These are phyloP conservation scores for Coecobrya sp. DNA, from an alignment of 2,888 invertebrate species.

Conservation along the genomic window DNA sequence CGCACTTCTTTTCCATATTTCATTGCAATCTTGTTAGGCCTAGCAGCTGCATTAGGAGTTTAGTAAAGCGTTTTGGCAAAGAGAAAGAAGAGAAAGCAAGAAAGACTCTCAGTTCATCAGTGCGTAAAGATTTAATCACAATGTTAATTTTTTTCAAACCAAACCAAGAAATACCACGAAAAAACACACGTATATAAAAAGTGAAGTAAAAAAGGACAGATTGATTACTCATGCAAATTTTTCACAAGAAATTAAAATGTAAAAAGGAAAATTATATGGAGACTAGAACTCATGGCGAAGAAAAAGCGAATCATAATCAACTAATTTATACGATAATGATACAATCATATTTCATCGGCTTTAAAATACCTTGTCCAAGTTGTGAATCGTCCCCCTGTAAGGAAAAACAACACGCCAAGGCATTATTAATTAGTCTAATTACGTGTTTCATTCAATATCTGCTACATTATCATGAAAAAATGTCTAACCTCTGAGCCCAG, in stretches of 20 bases:
- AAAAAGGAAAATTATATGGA: background rate
- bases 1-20: conserved; percentile 85
- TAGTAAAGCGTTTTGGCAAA: conserved; percentile 54
- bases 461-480: background rate
- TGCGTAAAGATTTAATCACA: background rate
- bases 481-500: conserved; percentile 79
- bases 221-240: background rate
- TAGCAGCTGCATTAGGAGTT: conserved; percentile 72
- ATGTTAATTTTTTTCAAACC: background rate
- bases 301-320: background rate
- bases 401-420: background rate
- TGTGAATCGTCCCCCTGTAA: conserved; percentile 71
- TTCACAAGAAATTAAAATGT: background rate
- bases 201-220: background rate
- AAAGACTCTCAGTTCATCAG: background rate
- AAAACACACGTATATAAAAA: background rate
- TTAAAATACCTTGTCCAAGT: conserved; percentile 61
- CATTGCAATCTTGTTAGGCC: conserved; percentile 72
- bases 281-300: background rate
- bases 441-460: no score
- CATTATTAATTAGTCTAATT: no score
- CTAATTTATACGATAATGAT: no score
- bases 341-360: background rate
- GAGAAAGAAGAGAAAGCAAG: conserved; percentile 41
- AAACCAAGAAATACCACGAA: background rate